Evolutionary conservation across 2,113 vertebrate genomes (phyloP).

Genomic region (Dicrurus megarhynchus): DNA sequence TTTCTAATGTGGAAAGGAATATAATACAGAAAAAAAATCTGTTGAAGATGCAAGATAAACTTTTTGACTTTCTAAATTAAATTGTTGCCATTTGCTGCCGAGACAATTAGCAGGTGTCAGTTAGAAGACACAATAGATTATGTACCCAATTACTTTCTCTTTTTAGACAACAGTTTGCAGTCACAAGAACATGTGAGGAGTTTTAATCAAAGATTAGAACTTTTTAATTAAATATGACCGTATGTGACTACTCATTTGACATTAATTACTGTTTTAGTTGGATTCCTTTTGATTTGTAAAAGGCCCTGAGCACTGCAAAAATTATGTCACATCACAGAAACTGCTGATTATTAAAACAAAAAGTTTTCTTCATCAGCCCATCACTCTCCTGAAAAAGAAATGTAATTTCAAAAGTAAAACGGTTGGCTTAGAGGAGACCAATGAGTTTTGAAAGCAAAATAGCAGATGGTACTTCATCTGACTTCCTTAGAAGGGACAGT

Average conservation of each 20-base stretch:
- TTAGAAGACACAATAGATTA: conserved; percentile 68
- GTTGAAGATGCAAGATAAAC: neutral
- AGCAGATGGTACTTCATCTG: conserved; percentile 67
- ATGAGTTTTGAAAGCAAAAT: conserved; percentile 54
- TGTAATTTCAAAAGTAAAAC: conserved; percentile 61
- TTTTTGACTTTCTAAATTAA: conserved; percentile 50
- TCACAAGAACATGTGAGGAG: conserved; percentile 64
- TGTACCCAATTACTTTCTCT: conserved; percentile 61
- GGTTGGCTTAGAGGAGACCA: conserved; percentile 25
- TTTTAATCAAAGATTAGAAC: conserved; percentile 80
- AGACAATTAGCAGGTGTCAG: conserved; percentile 71
- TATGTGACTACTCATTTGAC: conserved; percentile 76
- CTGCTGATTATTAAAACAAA: conserved; percentile 74
- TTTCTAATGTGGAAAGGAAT: neutral
- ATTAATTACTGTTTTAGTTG: conserved; percentile 80
- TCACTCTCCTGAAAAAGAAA: conserved; percentile 53
- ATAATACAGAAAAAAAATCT: neutral
- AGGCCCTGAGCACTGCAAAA: conserved; percentile 67
- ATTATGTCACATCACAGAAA: conserved; percentile 65
- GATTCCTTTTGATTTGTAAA: conserved; percentile 77
- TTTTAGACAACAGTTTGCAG: conserved; percentile 74
- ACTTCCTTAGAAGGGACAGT: conserved; percentile 63
- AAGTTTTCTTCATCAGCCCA: conserved; percentile 64
- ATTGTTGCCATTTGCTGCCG: conserved; percentile 41
- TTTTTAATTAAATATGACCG: conserved; percentile 77